Evolutionary conservation across 2,113 vertebrate genomes (phyloP).

Genomic region (Hippopotamus amphibius): DNA sequence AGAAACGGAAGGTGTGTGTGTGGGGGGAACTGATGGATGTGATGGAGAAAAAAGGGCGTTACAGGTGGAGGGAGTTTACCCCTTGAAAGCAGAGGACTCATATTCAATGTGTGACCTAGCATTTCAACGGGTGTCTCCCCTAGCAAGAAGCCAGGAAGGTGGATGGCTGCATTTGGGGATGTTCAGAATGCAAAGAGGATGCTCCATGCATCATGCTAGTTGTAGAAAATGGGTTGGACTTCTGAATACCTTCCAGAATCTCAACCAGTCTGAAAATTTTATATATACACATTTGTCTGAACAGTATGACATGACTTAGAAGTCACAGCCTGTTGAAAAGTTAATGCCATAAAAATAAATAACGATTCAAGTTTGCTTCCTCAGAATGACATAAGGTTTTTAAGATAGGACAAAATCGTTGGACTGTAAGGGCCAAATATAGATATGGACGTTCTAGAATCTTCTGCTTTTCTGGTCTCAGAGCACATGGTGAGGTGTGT

Average conservation of each 20-base stretch:
- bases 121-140: not conserved
- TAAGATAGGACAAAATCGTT: not conserved
- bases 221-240: not conserved
- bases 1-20: not conserved
- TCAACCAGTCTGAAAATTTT: constrained; percentile 11
- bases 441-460: not conserved
- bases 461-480: constrained; percentile 35
- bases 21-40: not conserved
- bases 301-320: not conserved
- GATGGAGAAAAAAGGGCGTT: not conserved
- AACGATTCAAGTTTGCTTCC: not conserved
- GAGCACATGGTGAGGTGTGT: not conserved
- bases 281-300: not conserved
- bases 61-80: not conserved
- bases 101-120: not conserved
- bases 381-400: constrained; percentile 16
- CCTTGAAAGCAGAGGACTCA: constrained; percentile 12
- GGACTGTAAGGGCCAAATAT: not conserved
- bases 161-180: not conserved
- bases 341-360: not conserved
- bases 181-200: not conserved
- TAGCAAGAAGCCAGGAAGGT: not conserved
- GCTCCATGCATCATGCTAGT: not conserved
- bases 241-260: not conserved
- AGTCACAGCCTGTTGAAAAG: not conserved